Percentiles rank a stretch among this genome's conserved stretches.
phyloP scores from a whole-genome alignment of 1,140 invertebrate genomes.

The Trachelipus rathkii region DNA sequence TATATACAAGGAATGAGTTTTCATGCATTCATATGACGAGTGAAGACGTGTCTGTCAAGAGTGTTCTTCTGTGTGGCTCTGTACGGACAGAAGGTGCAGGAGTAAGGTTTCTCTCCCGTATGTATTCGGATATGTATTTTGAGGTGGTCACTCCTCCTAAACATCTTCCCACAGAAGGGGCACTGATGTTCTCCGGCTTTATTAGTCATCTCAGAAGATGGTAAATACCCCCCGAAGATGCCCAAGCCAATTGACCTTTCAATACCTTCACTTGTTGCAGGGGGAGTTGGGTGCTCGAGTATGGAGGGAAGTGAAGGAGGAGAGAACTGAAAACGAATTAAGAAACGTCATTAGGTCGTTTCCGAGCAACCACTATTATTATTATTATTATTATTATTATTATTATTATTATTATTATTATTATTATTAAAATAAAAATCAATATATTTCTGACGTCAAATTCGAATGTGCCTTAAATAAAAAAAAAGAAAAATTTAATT shows the following conservation, averaged over 20 bases:
- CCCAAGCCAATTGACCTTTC: neutral
- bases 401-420: no score
- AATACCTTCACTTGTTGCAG: no score
- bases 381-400: no score
- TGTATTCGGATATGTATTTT: slow-evolving; percentile 40
- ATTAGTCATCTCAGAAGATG: neutral
- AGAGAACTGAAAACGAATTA: no score
- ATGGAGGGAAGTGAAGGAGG: no score
- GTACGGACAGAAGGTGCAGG: slow-evolving; percentile 62
- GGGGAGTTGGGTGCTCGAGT: no score
- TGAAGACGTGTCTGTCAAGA: slow-evolving; percentile 25
- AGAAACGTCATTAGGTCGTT: no score
- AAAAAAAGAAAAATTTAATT: no score
- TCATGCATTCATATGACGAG: neutral
- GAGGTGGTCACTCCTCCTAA: slow-evolving; percentile 32
- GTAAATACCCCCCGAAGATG: neutral
- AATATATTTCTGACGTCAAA: no score
- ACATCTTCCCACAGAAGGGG: slow-evolving; percentile 38
- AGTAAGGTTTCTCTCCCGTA: slow-evolving; percentile 53
- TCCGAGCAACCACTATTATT: no score
- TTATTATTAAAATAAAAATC: no score
- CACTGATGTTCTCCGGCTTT: slow-evolving; percentile 28
- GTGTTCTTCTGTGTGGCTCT: slow-evolving; percentile 55
- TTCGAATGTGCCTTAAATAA: no score
- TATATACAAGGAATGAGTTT: neutral